phyloP scores from a whole-genome alignment of 2,888 invertebrate species.

The Eudasyphora cyanicolor region DNA sequence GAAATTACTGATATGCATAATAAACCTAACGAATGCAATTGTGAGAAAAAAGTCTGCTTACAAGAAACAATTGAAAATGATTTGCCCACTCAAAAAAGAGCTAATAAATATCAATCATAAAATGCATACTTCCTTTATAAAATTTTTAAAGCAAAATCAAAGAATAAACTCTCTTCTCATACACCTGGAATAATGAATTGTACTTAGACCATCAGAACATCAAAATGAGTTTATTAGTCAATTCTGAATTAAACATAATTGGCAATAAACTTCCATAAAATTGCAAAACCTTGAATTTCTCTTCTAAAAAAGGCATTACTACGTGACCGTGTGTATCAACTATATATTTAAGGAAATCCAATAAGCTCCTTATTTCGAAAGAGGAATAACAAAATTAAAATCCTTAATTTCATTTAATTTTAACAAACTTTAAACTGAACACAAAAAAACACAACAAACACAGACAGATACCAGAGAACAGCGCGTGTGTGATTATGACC shows the following conservation, averaged over 20 bases:
- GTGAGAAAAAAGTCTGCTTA: too few species aligned
- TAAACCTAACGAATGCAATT: too few species aligned
- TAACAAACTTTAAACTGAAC: constrained; percentile 25
- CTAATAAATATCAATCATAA: too few species aligned
- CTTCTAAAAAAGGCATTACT: background rate
- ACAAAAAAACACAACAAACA: background rate
- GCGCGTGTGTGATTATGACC: constrained; percentile 14
- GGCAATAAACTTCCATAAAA: background rate
- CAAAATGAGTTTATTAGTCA: background rate
- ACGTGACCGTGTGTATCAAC: background rate
- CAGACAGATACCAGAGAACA: too few species aligned
- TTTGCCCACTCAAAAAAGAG: too few species aligned
- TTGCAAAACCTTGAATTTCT: background rate
- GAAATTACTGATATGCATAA: too few species aligned
- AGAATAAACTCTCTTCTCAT: too few species aligned
- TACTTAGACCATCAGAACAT: too few species aligned
- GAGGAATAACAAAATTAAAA: background rate
- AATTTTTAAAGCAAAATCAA: too few species aligned
- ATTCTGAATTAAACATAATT: constrained; percentile 6
- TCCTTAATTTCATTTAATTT: constrained; percentile 37
- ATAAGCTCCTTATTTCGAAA: background rate
- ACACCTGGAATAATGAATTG: too few species aligned
- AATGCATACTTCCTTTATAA: too few species aligned
- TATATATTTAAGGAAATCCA: background rate
- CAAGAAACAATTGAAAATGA: too few species aligned